Evolutionary conservation across 2,113 vertebrate genomes (phyloP).

Genomic region (Bostrychus sinensis): DNA sequence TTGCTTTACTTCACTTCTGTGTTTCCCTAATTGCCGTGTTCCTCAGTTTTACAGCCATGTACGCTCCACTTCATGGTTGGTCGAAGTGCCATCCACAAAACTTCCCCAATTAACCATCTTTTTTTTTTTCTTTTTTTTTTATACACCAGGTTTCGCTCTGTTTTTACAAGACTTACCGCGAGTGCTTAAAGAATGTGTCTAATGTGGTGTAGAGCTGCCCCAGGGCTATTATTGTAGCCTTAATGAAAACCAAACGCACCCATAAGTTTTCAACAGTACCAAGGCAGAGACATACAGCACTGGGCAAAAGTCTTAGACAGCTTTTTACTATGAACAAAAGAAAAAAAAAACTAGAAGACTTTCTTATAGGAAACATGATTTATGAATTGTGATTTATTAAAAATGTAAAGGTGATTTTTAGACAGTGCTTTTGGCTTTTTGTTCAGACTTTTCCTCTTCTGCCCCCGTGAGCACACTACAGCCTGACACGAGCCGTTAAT

Average conservation of each 20-base stretch:
- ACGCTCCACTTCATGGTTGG: constrained; percentile 1
- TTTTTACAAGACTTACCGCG: constrained; percentile 27
- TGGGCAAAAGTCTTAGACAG: too few relatives aligned
- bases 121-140: too few relatives aligned
- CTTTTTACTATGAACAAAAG: too few relatives aligned
- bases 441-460: not conserved
- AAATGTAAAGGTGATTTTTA: not conserved
- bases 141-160: constrained; percentile 27
- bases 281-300: not conserved
- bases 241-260: constrained; percentile 38
- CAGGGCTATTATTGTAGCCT: constrained; percentile 32
- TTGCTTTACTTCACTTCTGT: not conserved
- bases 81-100: constrained; percentile 22
- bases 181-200: constrained; percentile 8
- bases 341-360: too few relatives aligned
- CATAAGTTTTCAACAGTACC: not conserved
- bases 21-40: constrained; percentile 9
- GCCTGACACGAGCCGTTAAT: constrained; percentile 11
- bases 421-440: not conserved
- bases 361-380: not conserved
- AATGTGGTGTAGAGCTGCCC: constrained; percentile 29
- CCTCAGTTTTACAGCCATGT: not conserved
- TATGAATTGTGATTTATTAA: not conserved
- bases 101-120: constrained; percentile 49
- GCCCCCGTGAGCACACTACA: not conserved